Conservation (phyloP, 2,113 vertebrate species). For the Tenrec ecaudatus region DNA sequence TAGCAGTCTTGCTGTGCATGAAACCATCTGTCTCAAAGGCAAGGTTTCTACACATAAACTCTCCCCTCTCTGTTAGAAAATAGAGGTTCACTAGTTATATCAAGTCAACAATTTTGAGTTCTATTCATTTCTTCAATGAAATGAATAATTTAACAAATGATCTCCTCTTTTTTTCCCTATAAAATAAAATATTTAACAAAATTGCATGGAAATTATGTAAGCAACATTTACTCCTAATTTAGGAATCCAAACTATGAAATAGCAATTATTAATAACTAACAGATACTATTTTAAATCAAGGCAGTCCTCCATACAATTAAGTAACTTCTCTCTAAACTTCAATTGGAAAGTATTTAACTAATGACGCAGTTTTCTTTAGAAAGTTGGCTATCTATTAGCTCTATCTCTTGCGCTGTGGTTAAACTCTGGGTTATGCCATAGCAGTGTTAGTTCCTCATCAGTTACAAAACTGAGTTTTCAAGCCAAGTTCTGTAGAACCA, state of each 20-base stretch:
- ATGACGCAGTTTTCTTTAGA: background rate
- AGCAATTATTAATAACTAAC: conserved; percentile 14
- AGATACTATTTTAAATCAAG: conserved; percentile 19
- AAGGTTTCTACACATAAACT: conserved; percentile 11
- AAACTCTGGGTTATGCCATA: background rate
- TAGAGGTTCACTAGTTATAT: background rate
- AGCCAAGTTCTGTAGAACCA: background rate
- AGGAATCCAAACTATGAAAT: conserved; percentile 8
- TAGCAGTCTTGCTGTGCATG: background rate
- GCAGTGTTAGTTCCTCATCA: background rate
- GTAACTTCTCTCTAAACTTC: background rate
- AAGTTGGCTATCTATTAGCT: background rate
- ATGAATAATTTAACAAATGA: conserved; percentile 49
- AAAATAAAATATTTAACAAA: conserved; percentile 44
- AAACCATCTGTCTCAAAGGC: conserved; percentile 9
- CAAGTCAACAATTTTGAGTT: conserved; percentile 1
- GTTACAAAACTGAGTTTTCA: background rate
- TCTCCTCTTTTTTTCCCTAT: background rate
- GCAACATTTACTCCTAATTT: background rate
- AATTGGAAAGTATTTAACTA: background rate
- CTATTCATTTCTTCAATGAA: background rate
- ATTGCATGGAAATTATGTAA: conserved; percentile 7
- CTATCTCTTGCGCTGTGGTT: background rate
- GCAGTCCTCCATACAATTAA: background rate
- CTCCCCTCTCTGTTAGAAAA: background rate